Evolutionary conservation across 1,140 invertebrate species (phyloP), one percentile per base, ranked within the genome.

Genomic region (Pogonomyrmex barbatus): DNA sequence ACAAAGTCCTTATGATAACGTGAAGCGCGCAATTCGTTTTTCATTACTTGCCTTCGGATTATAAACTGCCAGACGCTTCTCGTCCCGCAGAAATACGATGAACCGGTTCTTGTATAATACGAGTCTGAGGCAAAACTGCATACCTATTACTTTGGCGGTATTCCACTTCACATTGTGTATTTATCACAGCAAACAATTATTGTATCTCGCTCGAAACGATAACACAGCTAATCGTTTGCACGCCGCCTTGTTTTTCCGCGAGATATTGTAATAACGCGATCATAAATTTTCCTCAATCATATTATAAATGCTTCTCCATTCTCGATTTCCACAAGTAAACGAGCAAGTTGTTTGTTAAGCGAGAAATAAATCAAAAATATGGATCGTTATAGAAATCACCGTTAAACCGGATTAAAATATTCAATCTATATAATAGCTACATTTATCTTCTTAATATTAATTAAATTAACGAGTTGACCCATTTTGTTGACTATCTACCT

Each of bases 31-130:
- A 14, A 58, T 75, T 75, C 54, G 10, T 60, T 75, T 75, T 58
- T 58, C n/a, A 30, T 63, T 77, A 63, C 24, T 77, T 63, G 56
- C 42, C 17, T n/a, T 42, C 56, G 75, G 30, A 33, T 63, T 45
- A 77, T 45, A 58, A 77, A 63, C 9, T 42, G 54, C 58, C 30
- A 24, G 42, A 14, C 17, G 30, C 56, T 63, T 33, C 56, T 30
- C 39, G 39, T 30, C 14, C 2, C 14, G 42, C 30, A 77, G 58
- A 77, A 63, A 63, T 77, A 2, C 73, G 54, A 60, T 30, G n/a
- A 77, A 77, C 75, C 75, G 42, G 42, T 77, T 77, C 42, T 77
- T 77, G 75, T 63, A 77, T 42, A 77, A 77, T 63, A 77, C 56
- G 56, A 62, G 42, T 77, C 63, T 63, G 24, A 77, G 30, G 56